Percentiles rank a stretch among this genome's conserved stretches.
These are phyloP conservation scores for Trisateles emortualis DNA, from an alignment of 2,888 invertebrate species.

Conservation along the genomic window DNA sequence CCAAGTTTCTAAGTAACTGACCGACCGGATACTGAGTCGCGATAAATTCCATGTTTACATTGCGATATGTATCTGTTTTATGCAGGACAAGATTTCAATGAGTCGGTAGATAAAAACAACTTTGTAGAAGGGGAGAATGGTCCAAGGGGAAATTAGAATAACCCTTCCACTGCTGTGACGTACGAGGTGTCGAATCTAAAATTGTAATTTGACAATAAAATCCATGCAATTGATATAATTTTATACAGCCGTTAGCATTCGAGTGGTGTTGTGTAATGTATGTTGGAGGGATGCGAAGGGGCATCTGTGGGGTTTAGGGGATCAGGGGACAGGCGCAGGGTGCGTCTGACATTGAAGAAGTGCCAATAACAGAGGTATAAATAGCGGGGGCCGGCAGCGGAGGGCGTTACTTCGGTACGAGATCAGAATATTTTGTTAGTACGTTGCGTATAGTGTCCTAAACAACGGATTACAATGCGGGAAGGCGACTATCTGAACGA, in stretches of 20 bases:
- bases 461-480: constrained; percentile 85
- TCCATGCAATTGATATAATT: constrained; percentile 83
- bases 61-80: constrained; percentile 58
- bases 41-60: constrained; percentile 74
- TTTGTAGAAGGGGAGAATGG: constrained; percentile 36
- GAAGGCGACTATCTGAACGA: constrained; percentile 69
- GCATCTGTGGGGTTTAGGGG: constrained; percentile 70
- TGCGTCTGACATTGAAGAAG: constrained; percentile 88
- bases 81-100: constrained; percentile 59
- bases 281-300: constrained; percentile 72
- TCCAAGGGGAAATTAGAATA: constrained; percentile 32
- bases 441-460: constrained; percentile 69
- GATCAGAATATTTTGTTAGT: constrained; percentile 85
- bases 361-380: constrained; percentile 87
- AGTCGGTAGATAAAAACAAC: constrained; percentile 43
- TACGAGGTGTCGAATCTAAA: constrained; percentile 74
- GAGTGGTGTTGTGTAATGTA: constrained; percentile 81
- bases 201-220: constrained; percentile 80
- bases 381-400: constrained; percentile 80
- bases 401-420: constrained; percentile 85
- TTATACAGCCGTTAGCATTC: constrained; percentile 79
- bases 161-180: constrained; percentile 58
- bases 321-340: constrained; percentile 80
- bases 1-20: constrained; percentile 66
- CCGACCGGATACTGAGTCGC: constrained; percentile 64